Evolutionary conservation across 2,113 vertebrate species (phyloP).

Genomic region (Emydura subglobosa): DNA sequence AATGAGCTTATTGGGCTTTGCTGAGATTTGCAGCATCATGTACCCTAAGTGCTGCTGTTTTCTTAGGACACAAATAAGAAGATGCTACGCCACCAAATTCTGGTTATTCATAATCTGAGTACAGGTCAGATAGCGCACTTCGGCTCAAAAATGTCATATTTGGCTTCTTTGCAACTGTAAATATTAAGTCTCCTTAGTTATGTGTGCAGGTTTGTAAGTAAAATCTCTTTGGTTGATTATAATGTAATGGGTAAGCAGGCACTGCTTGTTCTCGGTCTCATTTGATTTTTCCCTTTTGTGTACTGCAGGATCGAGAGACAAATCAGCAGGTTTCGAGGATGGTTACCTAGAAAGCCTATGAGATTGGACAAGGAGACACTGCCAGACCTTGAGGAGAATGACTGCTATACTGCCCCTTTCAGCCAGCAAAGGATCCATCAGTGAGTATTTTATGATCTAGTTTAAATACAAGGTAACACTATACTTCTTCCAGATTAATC

Average conservation of each 20-base stretch:
- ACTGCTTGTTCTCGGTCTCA: slow-evolving; percentile 40
- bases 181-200: not conserved
- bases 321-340: slow-evolving; percentile 93
- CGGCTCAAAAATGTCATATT: not conserved
- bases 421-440: slow-evolving; percentile 95
- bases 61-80: slow-evolving; percentile 11
- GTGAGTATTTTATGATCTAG: slow-evolving; percentile 80
- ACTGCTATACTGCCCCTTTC: slow-evolving; percentile 96
- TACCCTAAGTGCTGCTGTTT: not conserved
- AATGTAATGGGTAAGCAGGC: not conserved
- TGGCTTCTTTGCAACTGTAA: not conserved
- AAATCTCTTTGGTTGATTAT: not conserved
- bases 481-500: not conserved
- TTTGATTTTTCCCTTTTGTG: slow-evolving; percentile 70
- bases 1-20: not conserved
- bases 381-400: slow-evolving; percentile 94
- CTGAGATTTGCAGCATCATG: not conserved
- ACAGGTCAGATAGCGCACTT: not conserved
- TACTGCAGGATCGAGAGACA: slow-evolving; percentile 92
- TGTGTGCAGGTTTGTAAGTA: not conserved
- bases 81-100: not conserved
- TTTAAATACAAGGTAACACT: not conserved
- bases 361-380: slow-evolving; percentile 91
- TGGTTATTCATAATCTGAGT: not conserved
- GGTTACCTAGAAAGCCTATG: slow-evolving; percentile 95